These are phyloP conservation scores for Leptodactylus fuscus DNA, from an alignment of 2,113 vertebrate species.

Conservation along the genomic window DNA sequence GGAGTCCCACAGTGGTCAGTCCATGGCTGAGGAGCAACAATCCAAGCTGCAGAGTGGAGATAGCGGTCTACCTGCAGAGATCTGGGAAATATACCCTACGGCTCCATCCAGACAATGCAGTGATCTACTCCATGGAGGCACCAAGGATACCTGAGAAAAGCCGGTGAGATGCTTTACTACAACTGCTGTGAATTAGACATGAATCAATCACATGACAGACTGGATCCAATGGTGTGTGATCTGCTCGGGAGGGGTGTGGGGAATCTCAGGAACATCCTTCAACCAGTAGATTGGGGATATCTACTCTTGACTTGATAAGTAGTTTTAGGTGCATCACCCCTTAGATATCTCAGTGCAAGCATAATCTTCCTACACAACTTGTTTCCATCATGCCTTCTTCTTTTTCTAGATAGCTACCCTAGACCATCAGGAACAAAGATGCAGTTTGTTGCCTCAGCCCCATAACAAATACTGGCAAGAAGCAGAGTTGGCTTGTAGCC, in stretches of 20 bases:
- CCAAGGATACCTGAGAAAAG: slow-evolving; percentile 68
- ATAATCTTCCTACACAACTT: not conserved
- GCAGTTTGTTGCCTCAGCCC: too few relatives aligned
- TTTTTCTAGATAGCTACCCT: too few relatives aligned
- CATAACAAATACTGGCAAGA: too few relatives aligned
- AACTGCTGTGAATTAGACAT: not conserved
- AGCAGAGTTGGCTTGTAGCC: too few relatives aligned
- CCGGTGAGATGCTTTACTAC: slow-evolving; percentile 71
- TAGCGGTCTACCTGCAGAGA: slow-evolving; percentile 85
- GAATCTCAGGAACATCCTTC: not conserved
- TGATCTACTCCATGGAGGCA: slow-evolving; percentile 69
- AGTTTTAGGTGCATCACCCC: too few relatives aligned
- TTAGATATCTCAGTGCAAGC: not conserved
- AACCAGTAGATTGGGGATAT: too few relatives aligned
- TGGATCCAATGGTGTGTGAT: not conserved
- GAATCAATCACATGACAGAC: not conserved
- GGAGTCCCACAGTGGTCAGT: slow-evolving; percentile 85
- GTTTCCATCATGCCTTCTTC: too few relatives aligned
- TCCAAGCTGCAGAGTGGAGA: slow-evolving; percentile 82
- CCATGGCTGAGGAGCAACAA: slow-evolving; percentile 88
- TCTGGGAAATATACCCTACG: slow-evolving; percentile 84
- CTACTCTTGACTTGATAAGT: too few relatives aligned
- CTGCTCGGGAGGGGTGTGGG: too few relatives aligned
- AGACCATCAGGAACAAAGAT: too few relatives aligned
- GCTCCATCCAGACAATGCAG: slow-evolving; percentile 75